A percentile compares a stretch with the other conserved stretches of the same genome.
Conservation (phyloP, 2,113 vertebrate species). For the Corvus hawaiiensis region DNA sequence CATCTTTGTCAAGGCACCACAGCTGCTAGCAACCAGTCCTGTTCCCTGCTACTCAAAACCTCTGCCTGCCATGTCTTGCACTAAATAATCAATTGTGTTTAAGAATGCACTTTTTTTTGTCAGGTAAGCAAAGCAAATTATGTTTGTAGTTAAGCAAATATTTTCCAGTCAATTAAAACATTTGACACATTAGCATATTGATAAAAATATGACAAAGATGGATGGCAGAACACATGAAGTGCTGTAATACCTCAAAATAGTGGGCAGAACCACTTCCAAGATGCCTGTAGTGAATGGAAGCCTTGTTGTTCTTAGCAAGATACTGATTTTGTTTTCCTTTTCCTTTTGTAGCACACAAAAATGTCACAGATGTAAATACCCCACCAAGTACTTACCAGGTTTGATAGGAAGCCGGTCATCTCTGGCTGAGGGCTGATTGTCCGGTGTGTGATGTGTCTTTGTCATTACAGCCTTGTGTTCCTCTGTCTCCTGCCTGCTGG, state of each 20-base stretch:
- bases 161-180: not conserved
- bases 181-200: not conserved
- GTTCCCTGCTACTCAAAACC: not conserved
- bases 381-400: slow-evolving; percentile 23
- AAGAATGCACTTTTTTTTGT: not conserved
- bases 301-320: not conserved
- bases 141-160: not conserved
- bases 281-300: not conserved
- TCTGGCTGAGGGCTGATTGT: not conserved
- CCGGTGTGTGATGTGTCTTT: not conserved
- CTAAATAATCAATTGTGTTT: not conserved
- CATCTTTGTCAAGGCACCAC: not conserved
- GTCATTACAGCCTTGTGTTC: not conserved
- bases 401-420: slow-evolving; percentile 14
- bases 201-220: not conserved
- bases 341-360: not conserved
- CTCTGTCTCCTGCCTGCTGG: not conserved
- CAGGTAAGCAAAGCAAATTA: not conserved
- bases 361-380: not conserved
- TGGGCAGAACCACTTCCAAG: not conserved
- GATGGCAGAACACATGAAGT: not conserved
- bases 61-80: not conserved
- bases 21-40: not conserved
- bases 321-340: not conserved
- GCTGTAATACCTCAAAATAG: not conserved